Evolutionary conservation across 1,140 invertebrate genomes (phyloP), one percentile per base, ranked within the genome.

Genomic region (Pseudomyrmex dendroicus): DNA sequence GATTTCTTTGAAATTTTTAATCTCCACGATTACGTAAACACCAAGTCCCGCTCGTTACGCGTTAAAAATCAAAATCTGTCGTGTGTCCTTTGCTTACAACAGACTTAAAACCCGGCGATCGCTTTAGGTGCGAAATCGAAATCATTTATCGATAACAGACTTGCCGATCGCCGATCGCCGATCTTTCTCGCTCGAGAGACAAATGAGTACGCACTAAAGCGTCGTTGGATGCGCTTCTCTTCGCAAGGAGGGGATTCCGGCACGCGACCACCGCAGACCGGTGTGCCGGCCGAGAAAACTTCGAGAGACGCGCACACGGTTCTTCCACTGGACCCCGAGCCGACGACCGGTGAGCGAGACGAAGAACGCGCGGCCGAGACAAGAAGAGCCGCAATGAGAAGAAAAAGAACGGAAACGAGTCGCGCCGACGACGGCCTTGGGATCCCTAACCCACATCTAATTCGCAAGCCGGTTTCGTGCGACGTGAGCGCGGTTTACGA

Each of bases 381-480:
- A 10, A 22, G 22, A 22, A 35, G 35, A 35, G 35, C 35, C 50
- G 13, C 54, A 82, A 87, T 52, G 25, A 77, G 77, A 83, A 35
- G 78, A 88, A 89, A 89, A 83, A 70, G 78, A 73, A 48, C 54
- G 68, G 57, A 73, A 88, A 70, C 54, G 73, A 72, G 74, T 84
- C 57, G 8, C 44, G 35, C 35, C 35, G 59, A 57, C 61, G n/a
- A 12, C 57, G 83, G 57, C 86, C 86, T 88, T 88, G 84, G 73
- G 50, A 88, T 85, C 86, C 84, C 78, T 89, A 89, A 89, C 86
- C 86, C 86, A 88, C 86, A 88, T 88, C 73, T 88, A 88, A 88
- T 83, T 85, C 66, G 72, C 86, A 15, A 66, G 22, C 50, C 50
- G 57, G 25, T 76, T 77, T 63, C 52, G 48, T 20, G 54, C 35